Percentiles rank a stretch among this genome's conserved stretches.
These are phyloP conservation scores for Gisinianus flammeolus DNA, from an alignment of 2,888 invertebrate genomes.

Conservation along the genomic window DNA sequence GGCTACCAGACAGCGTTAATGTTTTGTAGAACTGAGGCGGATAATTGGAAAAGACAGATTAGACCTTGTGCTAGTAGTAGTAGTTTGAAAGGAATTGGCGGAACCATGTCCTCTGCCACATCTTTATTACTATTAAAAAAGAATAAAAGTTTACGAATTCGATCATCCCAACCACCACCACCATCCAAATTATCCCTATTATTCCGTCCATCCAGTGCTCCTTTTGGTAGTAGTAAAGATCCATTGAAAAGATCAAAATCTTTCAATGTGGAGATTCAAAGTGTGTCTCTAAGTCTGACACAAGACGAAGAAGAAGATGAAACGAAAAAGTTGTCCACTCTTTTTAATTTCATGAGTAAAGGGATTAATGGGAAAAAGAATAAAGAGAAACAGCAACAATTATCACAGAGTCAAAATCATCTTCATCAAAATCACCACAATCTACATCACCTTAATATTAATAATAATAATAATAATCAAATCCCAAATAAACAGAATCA, in stretches of 20 bases:
- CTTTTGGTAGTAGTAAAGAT: conserved; percentile 52
- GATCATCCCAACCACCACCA: conserved; percentile 53
- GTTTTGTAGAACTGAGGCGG: conserved; percentile 67
- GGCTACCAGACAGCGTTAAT: conserved; percentile 71
- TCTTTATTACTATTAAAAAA: conserved; percentile 19
- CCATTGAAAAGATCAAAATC: conserved; percentile 54
- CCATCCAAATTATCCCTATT: conserved; percentile 56
- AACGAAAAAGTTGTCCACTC: conserved; percentile 53
- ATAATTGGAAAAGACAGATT: conserved; percentile 62
- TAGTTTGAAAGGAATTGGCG: conserved; percentile 58
- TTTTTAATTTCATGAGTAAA: conserved; percentile 56
- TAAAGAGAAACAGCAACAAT: conserved; percentile 38
- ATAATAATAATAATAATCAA: not conserved
- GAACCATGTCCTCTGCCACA: conserved; percentile 43
- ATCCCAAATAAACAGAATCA: not conserved
- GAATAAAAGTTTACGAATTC: conserved; percentile 23
- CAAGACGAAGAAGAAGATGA: conserved; percentile 53
- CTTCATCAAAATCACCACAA: not conserved
- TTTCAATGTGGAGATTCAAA: conserved; percentile 57
- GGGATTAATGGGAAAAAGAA: conserved; percentile 42
- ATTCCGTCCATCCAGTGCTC: conserved; percentile 52
- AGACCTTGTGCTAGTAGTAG: conserved; percentile 60
- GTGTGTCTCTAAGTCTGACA: conserved; percentile 55
- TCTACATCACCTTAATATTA: not conserved
- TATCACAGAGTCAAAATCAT: not conserved